Evolutionary conservation across 1,140 invertebrate genomes (phyloP).

Genomic region (Diorhabda sublineata): DNA sequence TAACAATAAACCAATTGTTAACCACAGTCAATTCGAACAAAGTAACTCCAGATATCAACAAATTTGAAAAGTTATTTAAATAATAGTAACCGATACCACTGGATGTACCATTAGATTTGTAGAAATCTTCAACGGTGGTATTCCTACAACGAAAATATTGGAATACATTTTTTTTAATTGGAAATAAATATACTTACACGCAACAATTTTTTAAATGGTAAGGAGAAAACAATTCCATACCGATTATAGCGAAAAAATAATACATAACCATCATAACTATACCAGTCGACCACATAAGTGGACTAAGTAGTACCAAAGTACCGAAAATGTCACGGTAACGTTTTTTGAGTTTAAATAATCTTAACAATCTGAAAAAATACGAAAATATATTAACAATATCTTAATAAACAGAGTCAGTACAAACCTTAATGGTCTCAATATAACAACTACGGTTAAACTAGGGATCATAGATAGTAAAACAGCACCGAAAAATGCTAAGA

Average conservation of each 20-base stretch:
- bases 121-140: constrained; percentile 80
- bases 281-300: constrained; percentile 70
- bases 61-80: constrained; percentile 79
- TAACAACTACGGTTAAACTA: constrained; percentile 67
- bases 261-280: constrained; percentile 84
- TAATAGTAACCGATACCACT: constrained; percentile 78
- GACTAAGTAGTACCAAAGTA: constrained; percentile 77
- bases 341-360: constrained; percentile 78
- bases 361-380: constrained; percentile 52
- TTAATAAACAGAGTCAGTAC: neutral
- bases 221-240: constrained; percentile 82
- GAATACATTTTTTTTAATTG: neutral
- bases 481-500: constrained; percentile 64
- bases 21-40: constrained; percentile 88
- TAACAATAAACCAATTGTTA: constrained; percentile 90
- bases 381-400: constrained; percentile 10
- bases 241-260: constrained; percentile 88
- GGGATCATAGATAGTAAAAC: constrained; percentile 62
- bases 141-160: constrained; percentile 56
- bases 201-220: constrained; percentile 79
- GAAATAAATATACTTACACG: constrained; percentile 57
- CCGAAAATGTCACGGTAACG: constrained; percentile 86
- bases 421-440: constrained; percentile 61
- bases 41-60: constrained; percentile 71
- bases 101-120: constrained; percentile 59